Conservation (phyloP, 1,140 invertebrate genomes). For the Pogonus chalceus region DNA sequence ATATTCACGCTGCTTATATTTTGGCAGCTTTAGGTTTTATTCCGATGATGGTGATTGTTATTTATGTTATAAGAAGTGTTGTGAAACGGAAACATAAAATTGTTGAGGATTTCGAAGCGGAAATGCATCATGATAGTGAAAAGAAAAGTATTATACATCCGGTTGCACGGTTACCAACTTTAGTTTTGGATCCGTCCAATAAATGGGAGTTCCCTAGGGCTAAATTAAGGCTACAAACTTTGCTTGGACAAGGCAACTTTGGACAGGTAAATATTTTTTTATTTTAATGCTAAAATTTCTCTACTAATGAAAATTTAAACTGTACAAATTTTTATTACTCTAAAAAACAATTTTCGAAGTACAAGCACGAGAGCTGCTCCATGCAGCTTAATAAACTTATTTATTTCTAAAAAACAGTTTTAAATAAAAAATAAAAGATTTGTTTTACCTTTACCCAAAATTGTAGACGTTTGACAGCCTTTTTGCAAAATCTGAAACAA, state of each 20-base stretch:
- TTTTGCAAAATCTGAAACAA: too few relatives aligned
- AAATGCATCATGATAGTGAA: constrained; percentile 42
- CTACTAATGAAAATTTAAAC: not conserved
- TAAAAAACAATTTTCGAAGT: too few relatives aligned
- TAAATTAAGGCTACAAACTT: constrained; percentile 65
- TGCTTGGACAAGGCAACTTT: constrained; percentile 75
- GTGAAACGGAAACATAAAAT: constrained; percentile 45
- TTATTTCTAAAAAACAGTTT: too few relatives aligned
- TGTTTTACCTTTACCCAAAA: too few relatives aligned
- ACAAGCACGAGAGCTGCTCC: too few relatives aligned
- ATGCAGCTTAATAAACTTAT: too few relatives aligned
- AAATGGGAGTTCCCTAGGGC: constrained; percentile 70
- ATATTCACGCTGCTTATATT: constrained; percentile 43
- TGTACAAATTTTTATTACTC: too few relatives aligned
- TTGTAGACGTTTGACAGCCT: too few relatives aligned
- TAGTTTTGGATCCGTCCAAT: constrained; percentile 42
- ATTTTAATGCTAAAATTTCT: constrained; percentile 3
- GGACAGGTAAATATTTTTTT: constrained; percentile 50
- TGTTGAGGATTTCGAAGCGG: constrained; percentile 45
- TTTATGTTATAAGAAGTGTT: constrained; percentile 42
- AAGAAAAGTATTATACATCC: constrained; percentile 27
- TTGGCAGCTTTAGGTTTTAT: constrained; percentile 47
- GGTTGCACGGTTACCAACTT: constrained; percentile 34
- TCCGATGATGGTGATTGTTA: constrained; percentile 43
- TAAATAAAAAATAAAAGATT: too few relatives aligned